Conservation (phyloP, 92 coral and sea anemone genomes). For the Muricea muricata region DNA sequence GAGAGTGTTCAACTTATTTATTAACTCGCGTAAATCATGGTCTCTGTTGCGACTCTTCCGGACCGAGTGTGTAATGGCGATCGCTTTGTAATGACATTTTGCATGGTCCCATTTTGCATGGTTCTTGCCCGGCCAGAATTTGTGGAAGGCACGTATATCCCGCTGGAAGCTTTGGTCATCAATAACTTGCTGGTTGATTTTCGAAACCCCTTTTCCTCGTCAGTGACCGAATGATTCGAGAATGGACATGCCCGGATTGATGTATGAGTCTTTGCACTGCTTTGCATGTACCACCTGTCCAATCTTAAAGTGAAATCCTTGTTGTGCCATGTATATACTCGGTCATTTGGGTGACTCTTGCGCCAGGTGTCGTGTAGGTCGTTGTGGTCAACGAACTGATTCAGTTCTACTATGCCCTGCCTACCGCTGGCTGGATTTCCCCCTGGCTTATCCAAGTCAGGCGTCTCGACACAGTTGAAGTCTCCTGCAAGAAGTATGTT, state of each 20-base stretch:
- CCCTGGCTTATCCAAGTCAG: slow-evolving; percentile 30
- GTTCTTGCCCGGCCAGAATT: too few relatives aligned
- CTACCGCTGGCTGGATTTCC: not conserved
- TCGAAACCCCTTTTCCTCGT: not conserved
- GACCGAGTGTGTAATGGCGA: not conserved
- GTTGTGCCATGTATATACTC: slow-evolving; percentile 32
- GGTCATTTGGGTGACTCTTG: not conserved
- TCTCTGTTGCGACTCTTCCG: not conserved
- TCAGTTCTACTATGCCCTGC: not conserved
- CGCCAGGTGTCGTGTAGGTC: slow-evolving; percentile 33
- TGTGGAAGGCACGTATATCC: too few relatives aligned
- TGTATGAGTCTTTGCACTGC: not conserved
- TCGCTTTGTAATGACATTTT: not conserved
- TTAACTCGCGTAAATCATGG: too few relatives aligned
- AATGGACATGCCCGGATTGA: not conserved
- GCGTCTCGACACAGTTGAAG: slow-evolving; percentile 38
- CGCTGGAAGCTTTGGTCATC: too few relatives aligned
- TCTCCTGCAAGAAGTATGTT: slow-evolving; percentile 26
- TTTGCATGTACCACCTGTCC: slow-evolving; percentile 13
- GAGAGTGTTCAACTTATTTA: not conserved
- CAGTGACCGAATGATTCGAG: not conserved
- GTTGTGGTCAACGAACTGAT: not conserved
- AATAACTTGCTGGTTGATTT: too few relatives aligned
- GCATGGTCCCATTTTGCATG: slow-evolving; percentile 8
- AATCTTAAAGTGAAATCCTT: not conserved